These are phyloP conservation scores for Cheirogaleus major DNA, from an alignment of 2,797 vertebrate species.

Conservation along the genomic window DNA sequence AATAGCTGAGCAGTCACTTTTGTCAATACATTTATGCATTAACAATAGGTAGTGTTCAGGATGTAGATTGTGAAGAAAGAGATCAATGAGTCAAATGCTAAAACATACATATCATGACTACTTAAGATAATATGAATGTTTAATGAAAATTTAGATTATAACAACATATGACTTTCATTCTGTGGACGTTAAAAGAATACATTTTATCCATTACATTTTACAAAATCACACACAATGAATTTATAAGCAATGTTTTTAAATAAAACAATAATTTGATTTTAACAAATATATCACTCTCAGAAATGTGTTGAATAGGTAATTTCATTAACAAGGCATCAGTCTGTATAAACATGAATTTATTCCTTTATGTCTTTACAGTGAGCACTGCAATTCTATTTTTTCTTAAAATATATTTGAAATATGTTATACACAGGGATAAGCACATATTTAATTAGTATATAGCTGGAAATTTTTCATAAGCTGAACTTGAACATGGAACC, in stretches of 20 bases:
- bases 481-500: not conserved
- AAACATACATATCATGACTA: not conserved
- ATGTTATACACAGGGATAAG: not conserved
- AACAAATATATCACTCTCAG: conserved; percentile 71
- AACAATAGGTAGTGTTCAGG: conserved; percentile 23
- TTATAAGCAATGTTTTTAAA: conserved; percentile 70
- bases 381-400: not conserved
- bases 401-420: not conserved
- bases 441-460: not conserved
- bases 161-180: conserved; percentile 37
- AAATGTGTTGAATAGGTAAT: not conserved
- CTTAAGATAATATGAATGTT: conserved; percentile 30
- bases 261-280: conserved; percentile 82
- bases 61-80: conserved; percentile 5
- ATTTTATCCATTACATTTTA: conserved; percentile 72
- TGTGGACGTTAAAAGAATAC: conserved; percentile 63
- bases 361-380: not conserved
- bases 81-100: not conserved
- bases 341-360: not conserved
- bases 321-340: not conserved
- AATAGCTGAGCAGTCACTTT: not conserved
- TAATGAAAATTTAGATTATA: conserved; percentile 61
- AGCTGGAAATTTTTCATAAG: not conserved
- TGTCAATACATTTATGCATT: not conserved
- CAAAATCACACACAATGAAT: conserved; percentile 68